A percentile compares a stretch with the other conserved stretches of the same genome.
These are phyloP conservation scores for Lota lota DNA, from an alignment of 2,113 vertebrate species.

Conservation along the genomic window DNA sequence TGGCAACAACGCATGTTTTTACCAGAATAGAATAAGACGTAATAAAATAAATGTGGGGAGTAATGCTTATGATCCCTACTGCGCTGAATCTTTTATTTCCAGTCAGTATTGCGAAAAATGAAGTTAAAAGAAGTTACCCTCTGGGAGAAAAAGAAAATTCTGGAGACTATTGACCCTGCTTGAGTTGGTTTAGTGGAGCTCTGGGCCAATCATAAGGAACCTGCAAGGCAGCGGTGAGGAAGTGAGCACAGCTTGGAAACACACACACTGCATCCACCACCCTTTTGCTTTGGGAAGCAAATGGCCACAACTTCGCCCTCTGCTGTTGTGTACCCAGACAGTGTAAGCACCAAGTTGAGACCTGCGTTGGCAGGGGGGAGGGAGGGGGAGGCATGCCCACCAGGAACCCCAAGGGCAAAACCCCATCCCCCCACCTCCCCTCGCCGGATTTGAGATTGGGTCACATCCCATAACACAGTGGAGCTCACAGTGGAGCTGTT, in stretches of 20 bases:
- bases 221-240: conserved; percentile 50
- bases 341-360: conserved; percentile 68
- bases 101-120: no score
- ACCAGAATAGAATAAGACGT: no score
- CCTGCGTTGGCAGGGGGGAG: conserved; percentile 15
- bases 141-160: conserved; percentile 21
- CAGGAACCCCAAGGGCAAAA: conserved; percentile 31
- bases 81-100: no score
- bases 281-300: conserved; percentile 44
- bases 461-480: conserved; percentile 27
- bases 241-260: conserved; percentile 57
- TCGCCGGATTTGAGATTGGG: conserved; percentile 27
- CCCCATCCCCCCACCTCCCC: conserved; percentile 1
- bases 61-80: background rate
- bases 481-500: conserved; percentile 28
- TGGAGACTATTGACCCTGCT: conserved; percentile 1
- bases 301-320: conserved; percentile 25
- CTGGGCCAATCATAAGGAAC: conserved; percentile 36
- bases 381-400: conserved; percentile 23
- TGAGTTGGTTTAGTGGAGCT: conserved; percentile 45
- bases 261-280: conserved; percentile 34
- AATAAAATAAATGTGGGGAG: conserved; percentile 33
- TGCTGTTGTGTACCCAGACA: conserved; percentile 29
- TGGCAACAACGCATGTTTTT: conserved; percentile 23
- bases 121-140: no score